Conservation (phyloP, 2,888 invertebrate species). For the Nasonovia ribisnigri region DNA sequence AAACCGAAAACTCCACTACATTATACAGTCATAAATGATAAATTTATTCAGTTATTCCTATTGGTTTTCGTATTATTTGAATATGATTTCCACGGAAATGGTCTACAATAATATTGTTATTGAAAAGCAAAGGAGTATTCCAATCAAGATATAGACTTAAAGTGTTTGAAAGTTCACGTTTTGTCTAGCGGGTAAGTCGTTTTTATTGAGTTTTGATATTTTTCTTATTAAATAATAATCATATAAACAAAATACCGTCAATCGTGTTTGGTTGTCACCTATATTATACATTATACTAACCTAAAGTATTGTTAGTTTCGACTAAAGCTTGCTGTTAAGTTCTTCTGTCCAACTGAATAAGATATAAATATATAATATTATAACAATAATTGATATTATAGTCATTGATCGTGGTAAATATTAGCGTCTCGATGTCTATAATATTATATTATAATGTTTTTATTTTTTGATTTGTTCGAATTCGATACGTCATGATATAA, state of each 20-base stretch:
- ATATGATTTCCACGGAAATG: not conserved
- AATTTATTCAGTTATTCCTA: slow-evolving; percentile 7
- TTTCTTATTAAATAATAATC: not conserved
- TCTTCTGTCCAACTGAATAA: not conserved
- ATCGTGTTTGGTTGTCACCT: not conserved
- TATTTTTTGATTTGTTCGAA: not conserved
- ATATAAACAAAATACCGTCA: not conserved
- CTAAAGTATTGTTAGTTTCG: not conserved
- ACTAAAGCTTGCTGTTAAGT: not conserved
- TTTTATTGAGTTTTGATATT: not conserved
- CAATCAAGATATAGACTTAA: not conserved
- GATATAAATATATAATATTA: not conserved
- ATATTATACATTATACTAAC: not conserved
- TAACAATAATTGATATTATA: not conserved
- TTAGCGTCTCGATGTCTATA: not conserved
- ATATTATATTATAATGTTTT: not conserved
- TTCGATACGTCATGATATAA: not conserved
- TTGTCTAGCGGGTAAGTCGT: not conserved
- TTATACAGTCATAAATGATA: not conserved
- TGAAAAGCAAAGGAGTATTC: not conserved
- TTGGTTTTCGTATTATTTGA: not conserved
- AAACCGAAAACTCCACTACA: not conserved
- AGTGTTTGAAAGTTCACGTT: not conserved
- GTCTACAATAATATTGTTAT: not conserved
- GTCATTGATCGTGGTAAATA: not conserved